Conservation (phyloP, 2,888 invertebrate genomes). For the Gymnoscelis rufifasciata region DNA sequence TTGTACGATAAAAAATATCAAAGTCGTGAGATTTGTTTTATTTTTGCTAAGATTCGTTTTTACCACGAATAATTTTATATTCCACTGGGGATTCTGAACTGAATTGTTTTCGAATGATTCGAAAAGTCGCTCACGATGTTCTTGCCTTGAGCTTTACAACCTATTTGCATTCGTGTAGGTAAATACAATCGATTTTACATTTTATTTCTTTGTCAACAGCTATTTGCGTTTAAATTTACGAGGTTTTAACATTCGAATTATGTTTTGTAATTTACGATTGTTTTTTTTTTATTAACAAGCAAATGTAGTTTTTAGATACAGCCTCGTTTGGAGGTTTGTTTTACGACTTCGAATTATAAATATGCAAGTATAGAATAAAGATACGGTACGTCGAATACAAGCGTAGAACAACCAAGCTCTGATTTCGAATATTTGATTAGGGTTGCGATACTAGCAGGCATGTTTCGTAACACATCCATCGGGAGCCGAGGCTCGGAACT, state of each 20-base stretch:
- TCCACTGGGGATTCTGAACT: constrained; percentile 13
- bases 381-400: not conserved
- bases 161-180: constrained; percentile 15
- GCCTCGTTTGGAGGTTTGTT: not conserved
- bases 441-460: constrained; percentile 6
- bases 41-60: no score
- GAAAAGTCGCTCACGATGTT: constrained; percentile 12
- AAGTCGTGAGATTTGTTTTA: no score
- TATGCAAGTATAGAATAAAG: constrained; percentile 3
- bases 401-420: constrained; percentile 5
- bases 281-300: no score
- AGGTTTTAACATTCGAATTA: no score
- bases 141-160: constrained; percentile 14
- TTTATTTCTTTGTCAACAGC: constrained; percentile 14
- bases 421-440: not conserved
- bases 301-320: no score
- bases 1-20: no score
- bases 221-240: constrained; percentile 11
- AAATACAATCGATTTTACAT: constrained; percentile 20
- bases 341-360: constrained; percentile 6
- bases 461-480: constrained; percentile 17
- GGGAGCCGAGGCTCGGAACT: constrained; percentile 34
- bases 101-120: constrained; percentile 16
- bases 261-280: no score
- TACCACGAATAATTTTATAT: no score